Conservation (phyloP, 2,797 vertebrate species). For the Lacerta bilineata region DNA sequence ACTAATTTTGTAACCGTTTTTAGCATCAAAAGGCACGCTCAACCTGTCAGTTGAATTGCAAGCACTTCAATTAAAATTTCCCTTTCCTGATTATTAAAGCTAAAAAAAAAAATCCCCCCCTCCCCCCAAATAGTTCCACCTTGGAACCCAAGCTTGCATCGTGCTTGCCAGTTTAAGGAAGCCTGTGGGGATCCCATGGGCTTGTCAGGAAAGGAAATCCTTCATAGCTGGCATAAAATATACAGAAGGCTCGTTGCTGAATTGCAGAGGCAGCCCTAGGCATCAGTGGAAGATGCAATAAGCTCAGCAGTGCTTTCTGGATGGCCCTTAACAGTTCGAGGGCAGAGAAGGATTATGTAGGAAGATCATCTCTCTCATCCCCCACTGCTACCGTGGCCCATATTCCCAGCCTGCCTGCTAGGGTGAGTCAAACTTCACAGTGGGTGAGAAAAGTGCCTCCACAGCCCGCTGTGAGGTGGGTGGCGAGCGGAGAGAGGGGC, state of each 20-base stretch:
- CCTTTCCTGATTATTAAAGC: slow-evolving; percentile 27
- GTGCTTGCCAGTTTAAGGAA: background rate
- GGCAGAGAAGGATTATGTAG: background rate
- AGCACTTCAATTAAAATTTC: slow-evolving; percentile 25
- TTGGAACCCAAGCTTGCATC: background rate
- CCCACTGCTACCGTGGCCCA: background rate
- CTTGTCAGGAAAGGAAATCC: slow-evolving; percentile 1
- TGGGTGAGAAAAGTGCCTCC: background rate
- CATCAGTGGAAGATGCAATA: background rate
- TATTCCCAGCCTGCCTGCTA: background rate
- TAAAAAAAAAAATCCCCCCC: slow-evolving; percentile 24
- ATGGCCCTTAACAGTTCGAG: slow-evolving; percentile 17
- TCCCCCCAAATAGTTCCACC: background rate
- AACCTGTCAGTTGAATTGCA: slow-evolving; percentile 34
- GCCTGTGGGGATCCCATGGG: background rate
- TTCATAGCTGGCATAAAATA: background rate
- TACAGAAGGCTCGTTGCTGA: background rate
- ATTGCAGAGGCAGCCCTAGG: slow-evolving; percentile 24
- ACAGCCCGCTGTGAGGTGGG: background rate
- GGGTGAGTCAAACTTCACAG: background rate
- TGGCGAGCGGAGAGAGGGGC: background rate
- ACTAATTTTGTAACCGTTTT: slow-evolving; percentile 40
- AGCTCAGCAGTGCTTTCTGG: background rate
- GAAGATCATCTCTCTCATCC: background rate
- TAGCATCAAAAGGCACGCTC: background rate